These are phyloP conservation scores for Anhinga anhinga DNA, from an alignment of 2,113 vertebrate species.

Conservation along the genomic window DNA sequence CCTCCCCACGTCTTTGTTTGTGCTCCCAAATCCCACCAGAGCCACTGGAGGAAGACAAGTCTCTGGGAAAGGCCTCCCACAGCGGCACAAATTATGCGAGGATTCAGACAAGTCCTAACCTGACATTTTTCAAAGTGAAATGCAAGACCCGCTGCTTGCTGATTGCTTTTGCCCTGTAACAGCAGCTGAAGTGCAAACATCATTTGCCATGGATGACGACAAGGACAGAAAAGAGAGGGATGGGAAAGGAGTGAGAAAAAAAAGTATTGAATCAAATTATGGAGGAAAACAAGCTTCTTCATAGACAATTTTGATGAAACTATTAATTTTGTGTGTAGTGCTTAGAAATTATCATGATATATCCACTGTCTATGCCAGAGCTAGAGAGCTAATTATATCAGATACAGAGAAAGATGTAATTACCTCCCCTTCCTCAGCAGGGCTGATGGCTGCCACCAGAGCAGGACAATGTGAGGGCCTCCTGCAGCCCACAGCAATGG, in stretches of 20 bases:
- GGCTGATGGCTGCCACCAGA: not conserved
- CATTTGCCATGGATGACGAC: not conserved
- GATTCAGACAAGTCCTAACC: constrained; percentile 25
- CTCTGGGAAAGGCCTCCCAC: not conserved
- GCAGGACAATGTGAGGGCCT: not conserved
- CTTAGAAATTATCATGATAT: not conserved
- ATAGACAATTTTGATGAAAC: not conserved
- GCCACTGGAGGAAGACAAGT: not conserved
- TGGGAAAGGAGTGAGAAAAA: not conserved
- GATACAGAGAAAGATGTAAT: not conserved
- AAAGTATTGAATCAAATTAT: not conserved
- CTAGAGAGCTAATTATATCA: not conserved
- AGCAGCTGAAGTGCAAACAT: not conserved
- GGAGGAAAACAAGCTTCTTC: not conserved
- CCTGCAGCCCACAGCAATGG: not conserved
- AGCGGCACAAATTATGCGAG: not conserved
- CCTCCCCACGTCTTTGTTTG: not conserved
- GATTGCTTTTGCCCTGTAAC: constrained; percentile 1
- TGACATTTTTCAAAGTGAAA: constrained; percentile 26
- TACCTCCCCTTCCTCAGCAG: not conserved
- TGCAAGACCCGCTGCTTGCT: not conserved
- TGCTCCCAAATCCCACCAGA: not conserved
- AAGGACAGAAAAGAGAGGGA: not conserved
- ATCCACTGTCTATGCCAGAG: not conserved
- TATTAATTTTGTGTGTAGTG: not conserved